Base-by-base conservation (phyloP, 2,797 vertebrate species). In the Lerista edwardsae region DNA sequence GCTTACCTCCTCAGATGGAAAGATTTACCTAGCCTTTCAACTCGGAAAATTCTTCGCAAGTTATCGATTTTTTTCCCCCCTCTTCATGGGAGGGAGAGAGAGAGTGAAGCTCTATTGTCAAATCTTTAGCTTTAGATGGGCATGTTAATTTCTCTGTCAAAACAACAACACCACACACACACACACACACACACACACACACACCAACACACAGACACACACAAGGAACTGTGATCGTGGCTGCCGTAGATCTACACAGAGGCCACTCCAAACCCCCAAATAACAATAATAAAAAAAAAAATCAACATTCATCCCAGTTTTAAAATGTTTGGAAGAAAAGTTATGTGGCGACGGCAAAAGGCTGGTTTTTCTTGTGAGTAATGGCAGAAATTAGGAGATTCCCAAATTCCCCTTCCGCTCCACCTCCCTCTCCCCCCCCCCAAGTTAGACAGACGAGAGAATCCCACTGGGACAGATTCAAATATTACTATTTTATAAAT, bases 21-120 rank as follows among this genome's bases (percentile, higher is more conserved):
- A 82, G 95, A 84, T 94, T 94, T 90, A 91, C 93, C 89, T 69
- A 80, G 89, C 86, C 95, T 96, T 96, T 96, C 94, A 95, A 95
- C 93, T 89, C 80, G 0, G 85, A 84, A n/a, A 77, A 91, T 84
- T 94, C 94, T 86, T 83, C 61, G 89, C 87, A 89, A 94, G 94
- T 93, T 94, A 94, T 51, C 7, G 72, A 75, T 83, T 82, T 14
- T 10, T 8, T 1, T 4, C 27, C 57, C 51, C 79, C 15, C 21
- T 2, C 21, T 25, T 61, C 59, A 25, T 12, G 23, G 6, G 23
- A 25, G 59, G 3, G 31, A 3, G 14, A 31, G 94, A 93, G 93
- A 90, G 88, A 79, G 90, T 88, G 93, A 83, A 2, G 86, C 67
- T 81, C 91, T 78, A 91, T 94, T 94, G 95, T 94, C 23, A 69